Percentiles rank a stretch among this genome's conserved stretches.
Conservation (phyloP, 2,113 vertebrate genomes). For the Ardeotis arabs region DNA sequence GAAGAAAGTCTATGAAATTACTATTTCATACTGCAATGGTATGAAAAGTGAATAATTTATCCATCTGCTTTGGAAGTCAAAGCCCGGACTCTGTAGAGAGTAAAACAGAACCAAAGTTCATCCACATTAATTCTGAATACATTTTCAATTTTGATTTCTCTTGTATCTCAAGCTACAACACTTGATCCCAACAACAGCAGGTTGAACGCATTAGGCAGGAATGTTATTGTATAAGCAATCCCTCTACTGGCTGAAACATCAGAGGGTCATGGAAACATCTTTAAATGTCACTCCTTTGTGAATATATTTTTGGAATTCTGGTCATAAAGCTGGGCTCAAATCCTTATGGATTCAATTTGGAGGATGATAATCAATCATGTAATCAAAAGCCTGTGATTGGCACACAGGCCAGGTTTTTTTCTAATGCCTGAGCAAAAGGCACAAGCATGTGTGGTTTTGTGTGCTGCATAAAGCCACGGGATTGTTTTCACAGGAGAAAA, state of each 20-base stretch:
- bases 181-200: conserved; percentile 52
- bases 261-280: conserved; percentile 40
- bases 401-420: not conserved
- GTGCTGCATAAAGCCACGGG: not conserved
- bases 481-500: not conserved
- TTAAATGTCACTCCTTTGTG: conserved; percentile 27
- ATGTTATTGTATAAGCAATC: conserved; percentile 50
- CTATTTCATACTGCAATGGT: not conserved
- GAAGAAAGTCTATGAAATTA: not conserved
- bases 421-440: not conserved
- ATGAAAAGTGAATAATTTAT: conserved; percentile 53
- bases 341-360: conserved; percentile 2
- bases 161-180: conserved; percentile 33
- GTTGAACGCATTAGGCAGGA: conserved; percentile 52
- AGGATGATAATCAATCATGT: conserved; percentile 36
- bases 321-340: not conserved
- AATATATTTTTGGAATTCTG: conserved; percentile 47
- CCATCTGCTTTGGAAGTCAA: conserved; percentile 29
- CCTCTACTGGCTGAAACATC: conserved; percentile 45
- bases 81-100: not conserved
- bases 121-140: conserved; percentile 5
- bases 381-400: not conserved
- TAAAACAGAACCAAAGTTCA: not conserved
- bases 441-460: not conserved
- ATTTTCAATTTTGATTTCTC: conserved; percentile 47